Evolutionary conservation across 2,797 vertebrate species (phyloP), one percentile per base, ranked within the genome.

Genomic region (Lateolabrax maculatus): DNA sequence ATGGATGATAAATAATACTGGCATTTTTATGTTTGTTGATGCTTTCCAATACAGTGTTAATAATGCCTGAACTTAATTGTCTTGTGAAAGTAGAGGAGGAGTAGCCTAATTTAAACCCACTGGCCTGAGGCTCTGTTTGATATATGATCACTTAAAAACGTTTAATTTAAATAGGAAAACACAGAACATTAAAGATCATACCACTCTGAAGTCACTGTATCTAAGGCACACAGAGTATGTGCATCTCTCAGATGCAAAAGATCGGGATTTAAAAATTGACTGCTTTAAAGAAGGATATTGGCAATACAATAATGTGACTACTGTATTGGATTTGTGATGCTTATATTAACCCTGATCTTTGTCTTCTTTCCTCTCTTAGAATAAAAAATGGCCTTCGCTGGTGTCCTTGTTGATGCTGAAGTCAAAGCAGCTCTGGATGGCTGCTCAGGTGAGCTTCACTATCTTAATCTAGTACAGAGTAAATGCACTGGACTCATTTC

Each of bases 371-470:
- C 29, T 74, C 71, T 48, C 62, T 3, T 56, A 92, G 90, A 90
- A 70, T 78, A 87, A 93, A 94, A 94, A 93, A 97, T 96, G 96
- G 93, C 95, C 87, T 94, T 96, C 70, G 72, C 93, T 63, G 89
- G 94, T 86, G 79, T 96, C 19, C 94, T 97, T 83, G 91, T 36
- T 7, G 96, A 96, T 3, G 94, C 93, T 83, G 95, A 97, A 5
- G 86, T 97, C 48, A 90, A 93, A 73, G 93, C 94, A 64, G 96
- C 95, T 29, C 79, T 97, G 56, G 93, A 89, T 53, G 92, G 90
- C 79, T 97, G 95, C 83, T 11, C 94, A 91, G 96, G 96, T 97
- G 95, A 96, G 89, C 73, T 6, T 11, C 29, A 25, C n/a, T 29
- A 6, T 44, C 36, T 51, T 46, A 4, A 8, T 19, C 31, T 21